phyloP scores from a whole-genome alignment of 2,113 vertebrate genomes.

The Cranoglanis bouderius region DNA sequence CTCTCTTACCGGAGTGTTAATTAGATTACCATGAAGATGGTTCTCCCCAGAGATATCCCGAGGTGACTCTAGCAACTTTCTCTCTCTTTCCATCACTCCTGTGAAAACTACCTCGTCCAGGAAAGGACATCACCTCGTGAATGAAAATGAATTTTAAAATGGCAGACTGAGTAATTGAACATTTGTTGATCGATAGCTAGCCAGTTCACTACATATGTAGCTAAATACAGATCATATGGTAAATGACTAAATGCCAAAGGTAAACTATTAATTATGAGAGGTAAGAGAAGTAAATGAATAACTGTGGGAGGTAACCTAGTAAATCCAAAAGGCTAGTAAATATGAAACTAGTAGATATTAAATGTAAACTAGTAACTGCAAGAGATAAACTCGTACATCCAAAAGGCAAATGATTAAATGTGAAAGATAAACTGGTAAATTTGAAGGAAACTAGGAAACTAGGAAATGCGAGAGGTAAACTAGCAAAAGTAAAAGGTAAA shows the following conservation, averaged over 20 bases:
- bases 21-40: neutral
- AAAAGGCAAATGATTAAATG: neutral
- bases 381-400: neutral
- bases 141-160: neutral
- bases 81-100: neutral
- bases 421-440: neutral
- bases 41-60: neutral
- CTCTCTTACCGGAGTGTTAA: conserved; percentile 29
- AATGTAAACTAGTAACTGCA: no score
- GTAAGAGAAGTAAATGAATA: neutral
- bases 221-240: neutral
- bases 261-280: neutral
- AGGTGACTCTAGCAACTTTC: neutral
- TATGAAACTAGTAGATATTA: no score
- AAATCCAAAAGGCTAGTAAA: no score
- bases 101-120: neutral
- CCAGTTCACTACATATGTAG: neutral
- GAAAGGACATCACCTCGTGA: neutral
- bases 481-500: neutral
- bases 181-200: neutral
- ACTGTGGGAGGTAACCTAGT: no score
- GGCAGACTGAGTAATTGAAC: neutral
- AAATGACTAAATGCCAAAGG: neutral
- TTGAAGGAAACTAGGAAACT: neutral
- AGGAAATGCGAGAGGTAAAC: neutral